Evolutionary conservation across 2,113 vertebrate species (phyloP).

Genomic region (Zeus faber): DNA sequence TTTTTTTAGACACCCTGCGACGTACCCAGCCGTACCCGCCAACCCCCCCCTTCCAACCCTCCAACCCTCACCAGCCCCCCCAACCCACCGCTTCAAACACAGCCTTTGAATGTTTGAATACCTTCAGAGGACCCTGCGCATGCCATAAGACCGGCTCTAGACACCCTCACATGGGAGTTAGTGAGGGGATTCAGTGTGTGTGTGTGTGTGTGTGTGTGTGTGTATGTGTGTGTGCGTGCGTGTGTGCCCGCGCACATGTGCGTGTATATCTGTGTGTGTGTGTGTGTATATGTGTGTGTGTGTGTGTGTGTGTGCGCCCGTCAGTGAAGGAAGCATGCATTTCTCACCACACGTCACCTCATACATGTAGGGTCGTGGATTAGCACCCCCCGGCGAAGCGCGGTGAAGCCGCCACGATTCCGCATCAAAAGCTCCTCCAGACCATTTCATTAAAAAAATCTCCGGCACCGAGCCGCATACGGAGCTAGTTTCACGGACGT

Average conservation of each 20-base stretch:
- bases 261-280: background rate
- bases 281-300: background rate
- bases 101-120: conserved; percentile 53
- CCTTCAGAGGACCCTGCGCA: conserved; percentile 48
- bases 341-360: too few relatives aligned
- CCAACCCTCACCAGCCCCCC: conserved; percentile 10
- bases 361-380: background rate
- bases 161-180: conserved; percentile 26
- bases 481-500: background rate
- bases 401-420: background rate
- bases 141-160: conserved; percentile 49
- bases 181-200: conserved; percentile 8
- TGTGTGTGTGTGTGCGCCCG: background rate
- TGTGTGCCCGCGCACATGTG: background rate
- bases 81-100: conserved; percentile 29
- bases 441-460: background rate
- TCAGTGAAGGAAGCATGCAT: too few relatives aligned
- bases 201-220: background rate
- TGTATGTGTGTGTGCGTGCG: background rate
- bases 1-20: conserved; percentile 45
- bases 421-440: conserved; percentile 1
- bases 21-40: conserved; percentile 64
- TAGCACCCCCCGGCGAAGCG: background rate
- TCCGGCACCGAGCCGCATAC: background rate
- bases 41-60: conserved; percentile 37